Base-by-base conservation (phyloP, 1,140 invertebrate species). In the Monomorium pharaonis region DNA sequence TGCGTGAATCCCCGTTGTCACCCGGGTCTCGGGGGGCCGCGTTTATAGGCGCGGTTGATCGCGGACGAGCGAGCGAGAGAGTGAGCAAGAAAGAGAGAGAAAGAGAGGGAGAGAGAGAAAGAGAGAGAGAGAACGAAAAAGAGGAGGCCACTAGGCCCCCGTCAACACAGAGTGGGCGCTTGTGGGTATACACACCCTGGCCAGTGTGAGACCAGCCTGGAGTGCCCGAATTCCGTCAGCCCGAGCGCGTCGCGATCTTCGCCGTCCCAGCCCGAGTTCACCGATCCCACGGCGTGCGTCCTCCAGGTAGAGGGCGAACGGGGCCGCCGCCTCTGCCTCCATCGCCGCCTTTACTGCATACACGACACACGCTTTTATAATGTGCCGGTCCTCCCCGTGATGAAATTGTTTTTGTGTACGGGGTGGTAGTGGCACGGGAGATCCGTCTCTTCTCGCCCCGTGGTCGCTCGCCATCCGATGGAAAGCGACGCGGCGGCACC, bases 141-240 rank as follows among this genome's bases (percentile, higher is more conserved):
- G 37, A 37, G 37, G 37, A 37, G 37, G 3, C n/a, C 4, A 37
- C 37, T 37, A 7, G 65, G 30, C 49, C 51, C 88, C 89, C 88
- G 89, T 94, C 93, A 93, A 94, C 92, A 94, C 63, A 72, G 78
- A 83, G 91, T 91, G 92, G 67, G 88, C 63, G 63, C 89, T 91
- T 92, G 89, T 91, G 89, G 86, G 87, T 88, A 91, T 92, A 92
- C 92, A 93, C 92, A 92, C 93, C 92, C 92, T 91, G 90, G 90
- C 88, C 37, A 42, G 88, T 88, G 88, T 90, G 88, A 89, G 76
- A 85, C 72, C 58, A 27, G 16, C 7, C 37, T 58, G 54, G 16
- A 62, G 74, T 49, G 10, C 12, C 70, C 60, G 49, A 75, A 6
- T 86, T 86, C 88, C 87, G 74, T 44, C 70, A 51, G n/a, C n/a